phyloP scores from a whole-genome alignment of 2,888 invertebrate species.

The Lasioglossum zephyrum region DNA sequence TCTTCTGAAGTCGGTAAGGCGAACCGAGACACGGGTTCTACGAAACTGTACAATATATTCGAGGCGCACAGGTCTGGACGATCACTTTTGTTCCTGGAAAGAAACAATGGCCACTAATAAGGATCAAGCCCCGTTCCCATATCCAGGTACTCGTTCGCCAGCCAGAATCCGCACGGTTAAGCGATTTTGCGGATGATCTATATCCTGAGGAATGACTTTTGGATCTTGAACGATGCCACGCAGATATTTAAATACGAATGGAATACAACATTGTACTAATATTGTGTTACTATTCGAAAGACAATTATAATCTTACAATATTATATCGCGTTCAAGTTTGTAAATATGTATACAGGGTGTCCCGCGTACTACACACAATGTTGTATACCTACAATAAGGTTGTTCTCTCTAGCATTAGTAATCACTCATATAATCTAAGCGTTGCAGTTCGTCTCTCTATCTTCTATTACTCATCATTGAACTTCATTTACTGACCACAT shows the following conservation, averaged over 20 bases:
- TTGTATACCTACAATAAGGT: too few species aligned
- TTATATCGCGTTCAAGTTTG: too few species aligned
- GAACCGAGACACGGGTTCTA: constrained; percentile 12
- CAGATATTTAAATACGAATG: too few species aligned
- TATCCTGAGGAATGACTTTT: neutral
- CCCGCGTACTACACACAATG: too few species aligned
- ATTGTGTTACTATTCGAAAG: neutral
- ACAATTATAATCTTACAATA: neutral
- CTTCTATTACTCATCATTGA: too few species aligned
- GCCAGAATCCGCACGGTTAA: neutral
- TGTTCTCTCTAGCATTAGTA: too few species aligned
- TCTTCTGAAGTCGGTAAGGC: constrained; percentile 3
- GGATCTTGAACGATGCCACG: neutral
- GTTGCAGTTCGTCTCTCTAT: too few species aligned
- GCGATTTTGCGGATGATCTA: neutral
- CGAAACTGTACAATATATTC: neutral
- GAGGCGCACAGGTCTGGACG: neutral
- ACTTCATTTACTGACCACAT: too few species aligned
- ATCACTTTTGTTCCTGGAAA: constrained; percentile 42
- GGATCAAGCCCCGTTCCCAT: constrained; percentile 36
- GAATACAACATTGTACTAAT: neutral
- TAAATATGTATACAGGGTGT: too few species aligned
- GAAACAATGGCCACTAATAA: constrained; percentile 56
- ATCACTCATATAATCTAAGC: too few species aligned
- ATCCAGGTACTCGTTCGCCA: constrained; percentile 37